A percentile compares a stretch with the other conserved stretches of the same genome.
These are phyloP conservation scores for Prionailurus bengalensis DNA, from an alignment of 2,113 vertebrate species.

Conservation along the genomic window DNA sequence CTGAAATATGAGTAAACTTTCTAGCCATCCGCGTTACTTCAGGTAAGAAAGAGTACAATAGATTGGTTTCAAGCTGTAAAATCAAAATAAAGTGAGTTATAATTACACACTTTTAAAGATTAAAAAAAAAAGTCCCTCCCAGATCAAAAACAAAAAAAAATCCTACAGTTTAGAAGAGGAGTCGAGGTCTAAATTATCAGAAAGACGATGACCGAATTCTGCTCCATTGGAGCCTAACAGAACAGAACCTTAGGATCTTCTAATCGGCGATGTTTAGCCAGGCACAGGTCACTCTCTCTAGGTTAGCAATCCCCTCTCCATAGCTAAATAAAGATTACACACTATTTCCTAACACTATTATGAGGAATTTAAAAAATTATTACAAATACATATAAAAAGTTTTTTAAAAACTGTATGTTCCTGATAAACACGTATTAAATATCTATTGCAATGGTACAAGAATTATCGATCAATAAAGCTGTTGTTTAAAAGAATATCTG, in stretches of 20 bases:
- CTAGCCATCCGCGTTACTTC: slow-evolving; percentile 98
- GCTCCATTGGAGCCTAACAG: neutral
- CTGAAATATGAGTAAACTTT: slow-evolving; percentile 99
- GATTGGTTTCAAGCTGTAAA: slow-evolving; percentile 94
- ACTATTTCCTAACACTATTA: neutral
- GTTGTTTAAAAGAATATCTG: neutral
- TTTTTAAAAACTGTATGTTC: slow-evolving; percentile 25
- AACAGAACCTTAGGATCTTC: neutral
- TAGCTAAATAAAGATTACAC: neutral
- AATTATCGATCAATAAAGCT: neutral
- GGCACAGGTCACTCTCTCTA: neutral
- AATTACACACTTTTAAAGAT: slow-evolving; percentile 24
- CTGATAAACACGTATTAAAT: neutral
- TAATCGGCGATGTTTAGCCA: neutral
- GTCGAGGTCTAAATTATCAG: neutral
- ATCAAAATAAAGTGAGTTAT: slow-evolving; percentile 63
- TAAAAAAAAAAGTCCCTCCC: neutral
- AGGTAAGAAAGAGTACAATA: slow-evolving; percentile 95
- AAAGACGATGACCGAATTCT: neutral
- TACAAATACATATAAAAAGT: neutral
- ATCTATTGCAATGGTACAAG: neutral
- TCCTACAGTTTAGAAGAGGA: neutral
- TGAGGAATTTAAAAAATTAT: neutral
- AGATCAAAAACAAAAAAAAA: neutral
- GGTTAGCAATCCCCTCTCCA: neutral